Percentiles rank a stretch among this genome's conserved stretches.
Evolutionary conservation across 2,113 vertebrate genomes (phyloP).

Genomic region (Pachyramphus minor): DNA sequence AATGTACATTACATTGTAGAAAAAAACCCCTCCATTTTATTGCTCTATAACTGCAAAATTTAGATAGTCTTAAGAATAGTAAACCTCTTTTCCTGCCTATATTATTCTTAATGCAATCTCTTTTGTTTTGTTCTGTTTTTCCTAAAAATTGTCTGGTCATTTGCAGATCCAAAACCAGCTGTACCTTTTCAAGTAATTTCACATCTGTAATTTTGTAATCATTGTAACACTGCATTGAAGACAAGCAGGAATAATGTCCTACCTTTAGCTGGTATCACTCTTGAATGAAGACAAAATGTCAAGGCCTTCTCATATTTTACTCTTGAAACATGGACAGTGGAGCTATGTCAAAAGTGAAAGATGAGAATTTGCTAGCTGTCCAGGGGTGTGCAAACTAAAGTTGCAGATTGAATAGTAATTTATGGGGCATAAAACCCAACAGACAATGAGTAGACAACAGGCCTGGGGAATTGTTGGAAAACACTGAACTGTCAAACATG

Average conservation of each 20-base stretch:
- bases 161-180: background rate
- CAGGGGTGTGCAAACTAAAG: background rate
- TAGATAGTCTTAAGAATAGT: background rate
- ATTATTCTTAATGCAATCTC: background rate
- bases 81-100: background rate
- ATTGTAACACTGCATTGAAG: background rate
- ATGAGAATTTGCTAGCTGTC: background rate
- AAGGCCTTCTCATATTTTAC: background rate
- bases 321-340: background rate
- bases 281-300: background rate
- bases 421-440: background rate
- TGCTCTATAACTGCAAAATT: background rate
- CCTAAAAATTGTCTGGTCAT: background rate
- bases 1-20: background rate
- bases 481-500: background rate
- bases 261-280: background rate
- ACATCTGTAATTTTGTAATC: background rate
- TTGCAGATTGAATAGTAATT: background rate
- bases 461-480: background rate
- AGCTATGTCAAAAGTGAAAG: background rate
- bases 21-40: background rate
- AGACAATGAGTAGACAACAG: background rate
- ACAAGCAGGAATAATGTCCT: background rate
- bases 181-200: background rate
- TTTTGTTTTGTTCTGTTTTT: background rate